These are phyloP conservation scores for Callipepla squamata DNA, from an alignment of 2,113 vertebrate species.

Conservation along the genomic window DNA sequence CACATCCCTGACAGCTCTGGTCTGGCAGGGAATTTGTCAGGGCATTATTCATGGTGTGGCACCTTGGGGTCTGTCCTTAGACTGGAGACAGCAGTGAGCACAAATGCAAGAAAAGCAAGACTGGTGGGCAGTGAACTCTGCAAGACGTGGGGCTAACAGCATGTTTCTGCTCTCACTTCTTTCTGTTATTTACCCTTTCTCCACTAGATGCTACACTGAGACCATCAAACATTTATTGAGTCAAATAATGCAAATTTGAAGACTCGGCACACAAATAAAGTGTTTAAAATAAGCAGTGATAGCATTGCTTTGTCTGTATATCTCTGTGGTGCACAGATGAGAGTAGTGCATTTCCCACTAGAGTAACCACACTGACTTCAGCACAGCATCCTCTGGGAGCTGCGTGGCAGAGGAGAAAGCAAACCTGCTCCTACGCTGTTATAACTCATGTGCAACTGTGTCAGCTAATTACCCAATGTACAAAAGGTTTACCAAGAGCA, in stretches of 20 bases:
- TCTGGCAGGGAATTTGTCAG: not conserved
- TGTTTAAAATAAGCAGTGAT: not conserved
- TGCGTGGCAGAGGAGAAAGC: not conserved
- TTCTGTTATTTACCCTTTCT: slow-evolving; percentile 62
- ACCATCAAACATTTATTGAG: slow-evolving; percentile 60
- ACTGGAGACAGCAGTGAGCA: not conserved
- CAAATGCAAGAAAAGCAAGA: not conserved
- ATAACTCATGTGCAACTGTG: not conserved
- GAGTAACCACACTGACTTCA: not conserved
- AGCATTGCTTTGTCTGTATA: not conserved
- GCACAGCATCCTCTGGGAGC: not conserved
- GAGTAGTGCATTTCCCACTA: not conserved
- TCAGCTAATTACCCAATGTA: not conserved
- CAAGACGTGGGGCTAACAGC: not conserved
- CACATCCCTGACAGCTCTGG: not conserved
- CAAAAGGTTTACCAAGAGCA: not conserved
- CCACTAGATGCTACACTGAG: slow-evolving; percentile 53
- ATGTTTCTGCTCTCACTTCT: not conserved
- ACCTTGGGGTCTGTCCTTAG: not conserved
- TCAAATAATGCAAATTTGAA: slow-evolving; percentile 39
- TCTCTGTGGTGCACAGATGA: not conserved
- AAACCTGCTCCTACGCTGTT: not conserved
- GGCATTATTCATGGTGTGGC: not conserved
- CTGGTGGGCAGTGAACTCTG: not conserved
- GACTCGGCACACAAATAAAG: not conserved